Conservation (phyloP, 1,140 invertebrate species). For the Platorchestia sp. region DNA sequence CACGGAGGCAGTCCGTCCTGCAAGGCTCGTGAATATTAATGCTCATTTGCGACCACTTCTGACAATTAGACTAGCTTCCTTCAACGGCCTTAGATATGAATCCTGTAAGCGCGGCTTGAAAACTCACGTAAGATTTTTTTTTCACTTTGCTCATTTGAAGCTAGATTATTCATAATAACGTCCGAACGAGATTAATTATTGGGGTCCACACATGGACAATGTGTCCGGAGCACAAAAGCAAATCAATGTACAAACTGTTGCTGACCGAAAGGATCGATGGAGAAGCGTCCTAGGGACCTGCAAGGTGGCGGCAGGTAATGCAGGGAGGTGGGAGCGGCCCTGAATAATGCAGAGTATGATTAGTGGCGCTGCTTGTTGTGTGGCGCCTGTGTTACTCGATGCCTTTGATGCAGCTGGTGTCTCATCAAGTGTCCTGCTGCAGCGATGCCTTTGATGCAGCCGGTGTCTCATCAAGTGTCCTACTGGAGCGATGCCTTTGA, state of each 20-base stretch:
- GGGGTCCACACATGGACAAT: background rate
- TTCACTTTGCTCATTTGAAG: background rate
- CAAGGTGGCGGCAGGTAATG: background rate
- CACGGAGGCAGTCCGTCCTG: background rate
- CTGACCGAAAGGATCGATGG: background rate
- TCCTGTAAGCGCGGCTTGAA: background rate
- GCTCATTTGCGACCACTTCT: background rate
- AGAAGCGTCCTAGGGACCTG: background rate
- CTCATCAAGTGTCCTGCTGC: background rate
- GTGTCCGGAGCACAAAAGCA: background rate
- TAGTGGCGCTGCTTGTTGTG: background rate
- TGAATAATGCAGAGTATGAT: background rate
- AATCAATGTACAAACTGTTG: conserved; percentile 9
- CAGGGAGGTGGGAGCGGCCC: background rate
- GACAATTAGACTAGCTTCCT: background rate
- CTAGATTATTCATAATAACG: background rate
- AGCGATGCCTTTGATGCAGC: background rate
- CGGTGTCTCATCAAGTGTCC: no score
- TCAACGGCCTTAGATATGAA: background rate
- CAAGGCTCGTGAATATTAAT: background rate
- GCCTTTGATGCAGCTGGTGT: background rate
- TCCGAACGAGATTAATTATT: background rate
- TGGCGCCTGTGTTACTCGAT: background rate
- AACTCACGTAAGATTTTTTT: background rate
- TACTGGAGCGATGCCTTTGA: no score